Evolutionary conservation across 2,113 vertebrate species (phyloP), one percentile per base, ranked within the genome.

Genomic region (Amblyopsis rosae): DNA sequence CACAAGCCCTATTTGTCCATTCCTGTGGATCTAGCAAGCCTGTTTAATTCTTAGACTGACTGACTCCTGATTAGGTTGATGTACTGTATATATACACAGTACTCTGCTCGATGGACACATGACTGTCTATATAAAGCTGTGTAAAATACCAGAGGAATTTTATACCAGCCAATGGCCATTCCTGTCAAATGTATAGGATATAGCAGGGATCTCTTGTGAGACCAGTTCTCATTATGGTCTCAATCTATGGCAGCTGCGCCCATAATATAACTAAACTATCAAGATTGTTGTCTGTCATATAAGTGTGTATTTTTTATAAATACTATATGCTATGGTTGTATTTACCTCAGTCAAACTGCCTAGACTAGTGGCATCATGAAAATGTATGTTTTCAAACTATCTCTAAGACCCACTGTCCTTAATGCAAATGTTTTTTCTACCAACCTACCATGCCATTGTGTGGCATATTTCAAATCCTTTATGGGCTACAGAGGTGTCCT

Each of bases 331-430:
- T 58, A 55, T 54, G 70, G 26, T 15, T 3, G 65, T 1, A 48
- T 49, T 70, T 7, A 15, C 70, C 11, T 59, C 70, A 58, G 70
- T 41, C 1, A 26, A 26, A 26, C 2, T 26, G 19, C 19, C 19
- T 26, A 26, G 19, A 26, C 19, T 12, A 12, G 66, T 57, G 76
- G 68, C 76, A 74, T 69, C 1, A 69, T 76, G 73, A 67, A 63
- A 77, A 48, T 63, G 62, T 76, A 87, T 79, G 73, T 75, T 73
- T 82, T 77, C 70, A 76, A 82, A 66, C 48, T 51, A 50, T 48
- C 67, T 72, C 49, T 51, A 49, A 17, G 55, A 70, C 59, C 71
- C 68, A 69, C 62, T 26, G 58, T 10, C 55, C 35, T 60, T 26
- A 26, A 26, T 26, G 26, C 26, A 26, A 26, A 26, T 26, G 26